These are phyloP conservation scores for Tetraodon nigroviridis DNA, from an alignment of 2,113 vertebrate species.

Conservation along the genomic window DNA sequence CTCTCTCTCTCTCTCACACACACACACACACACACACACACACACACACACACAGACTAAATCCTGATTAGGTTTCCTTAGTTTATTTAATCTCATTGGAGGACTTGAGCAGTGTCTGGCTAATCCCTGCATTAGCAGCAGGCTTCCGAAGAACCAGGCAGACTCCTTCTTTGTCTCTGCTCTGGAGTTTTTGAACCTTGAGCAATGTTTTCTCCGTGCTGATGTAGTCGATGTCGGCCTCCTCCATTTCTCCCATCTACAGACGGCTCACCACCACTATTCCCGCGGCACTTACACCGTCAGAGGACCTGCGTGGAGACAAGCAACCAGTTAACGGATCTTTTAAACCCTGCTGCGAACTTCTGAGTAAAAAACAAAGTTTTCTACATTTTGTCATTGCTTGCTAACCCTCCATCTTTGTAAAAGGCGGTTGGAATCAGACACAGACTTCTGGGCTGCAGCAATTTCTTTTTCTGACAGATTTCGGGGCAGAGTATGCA, in stretches of 20 bases:
- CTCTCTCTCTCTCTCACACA: too few relatives aligned
- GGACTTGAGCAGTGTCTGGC: slow-evolving; percentile 56
- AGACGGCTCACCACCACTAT: slow-evolving; percentile 87
- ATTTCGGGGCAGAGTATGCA: slow-evolving; percentile 18
- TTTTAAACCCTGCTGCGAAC: too few relatives aligned
- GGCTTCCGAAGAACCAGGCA: slow-evolving; percentile 43
- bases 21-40: slow-evolving; percentile 2
- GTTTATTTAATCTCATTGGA: slow-evolving; percentile 67
- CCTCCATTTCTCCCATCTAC: slow-evolving; percentile 94
- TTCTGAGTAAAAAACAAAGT: too few relatives aligned
- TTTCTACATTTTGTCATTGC: too few relatives aligned
- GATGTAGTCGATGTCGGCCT: slow-evolving; percentile 82
- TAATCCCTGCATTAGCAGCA: slow-evolving; percentile 56
- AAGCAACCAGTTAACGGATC: neutral
- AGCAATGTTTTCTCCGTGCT: slow-evolving; percentile 71
- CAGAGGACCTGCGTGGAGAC: slow-evolving; percentile 77
- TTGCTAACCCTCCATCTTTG: too few relatives aligned
- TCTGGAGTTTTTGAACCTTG: slow-evolving; percentile 44
- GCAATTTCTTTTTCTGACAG: slow-evolving; percentile 25
- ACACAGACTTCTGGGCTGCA: slow-evolving; percentile 21
- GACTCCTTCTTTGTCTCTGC: slow-evolving; percentile 10
- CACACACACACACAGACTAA: slow-evolving; percentile 29
- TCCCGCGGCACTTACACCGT: slow-evolving; percentile 88
- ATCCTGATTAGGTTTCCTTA: slow-evolving; percentile 53
- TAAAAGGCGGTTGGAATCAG: slow-evolving; percentile 24